These are phyloP conservation scores for Drosophila tani DNA, from an alignment of 1,140 invertebrate genomes.

Conservation along the genomic window DNA sequence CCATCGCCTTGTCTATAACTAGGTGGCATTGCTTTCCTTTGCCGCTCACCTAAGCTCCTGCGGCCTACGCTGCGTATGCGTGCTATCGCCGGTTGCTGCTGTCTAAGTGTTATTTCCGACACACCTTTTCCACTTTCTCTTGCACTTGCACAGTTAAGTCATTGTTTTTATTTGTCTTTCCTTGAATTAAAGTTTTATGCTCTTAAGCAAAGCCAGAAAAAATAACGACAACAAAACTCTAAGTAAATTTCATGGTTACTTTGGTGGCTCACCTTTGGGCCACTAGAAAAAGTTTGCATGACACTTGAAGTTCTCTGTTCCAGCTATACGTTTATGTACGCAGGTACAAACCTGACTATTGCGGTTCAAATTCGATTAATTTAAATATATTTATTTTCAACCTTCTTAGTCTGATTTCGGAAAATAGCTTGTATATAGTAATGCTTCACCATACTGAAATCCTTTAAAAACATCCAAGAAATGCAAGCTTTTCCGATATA, in stretches of 20 bases:
- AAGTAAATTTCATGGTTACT: conserved; percentile 73
- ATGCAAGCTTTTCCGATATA: too few relatives aligned
- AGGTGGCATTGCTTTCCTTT: neutral
- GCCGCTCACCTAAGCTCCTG: neutral
- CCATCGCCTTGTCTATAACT: conserved; percentile 49
- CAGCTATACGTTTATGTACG: neutral
- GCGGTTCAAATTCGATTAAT: neutral
- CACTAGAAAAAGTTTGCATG: conserved; percentile 25
- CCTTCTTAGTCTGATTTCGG: too few relatives aligned
- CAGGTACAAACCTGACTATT: neutral
- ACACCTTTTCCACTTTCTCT: conserved; percentile 24
- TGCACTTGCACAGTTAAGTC: conserved; percentile 6
- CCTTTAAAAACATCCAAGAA: too few relatives aligned
- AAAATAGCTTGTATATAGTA: too few relatives aligned
- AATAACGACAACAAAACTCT: conserved; percentile 26
- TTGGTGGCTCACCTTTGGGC: conserved; percentile 47
- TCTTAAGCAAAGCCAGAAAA: conserved; percentile 16
- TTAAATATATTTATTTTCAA: too few relatives aligned
- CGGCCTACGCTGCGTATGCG: conserved; percentile 58
- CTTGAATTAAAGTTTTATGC: conserved; percentile 59
- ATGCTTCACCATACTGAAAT: neutral
- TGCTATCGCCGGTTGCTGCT: conserved; percentile 42
- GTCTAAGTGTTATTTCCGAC: conserved; percentile 58
- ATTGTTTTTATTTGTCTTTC: conserved; percentile 61
- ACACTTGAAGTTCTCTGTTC: conserved; percentile 29